These are phyloP conservation scores for Drosophila lacicola DNA, from an alignment of 2,888 invertebrate species.

Conservation along the genomic window DNA sequence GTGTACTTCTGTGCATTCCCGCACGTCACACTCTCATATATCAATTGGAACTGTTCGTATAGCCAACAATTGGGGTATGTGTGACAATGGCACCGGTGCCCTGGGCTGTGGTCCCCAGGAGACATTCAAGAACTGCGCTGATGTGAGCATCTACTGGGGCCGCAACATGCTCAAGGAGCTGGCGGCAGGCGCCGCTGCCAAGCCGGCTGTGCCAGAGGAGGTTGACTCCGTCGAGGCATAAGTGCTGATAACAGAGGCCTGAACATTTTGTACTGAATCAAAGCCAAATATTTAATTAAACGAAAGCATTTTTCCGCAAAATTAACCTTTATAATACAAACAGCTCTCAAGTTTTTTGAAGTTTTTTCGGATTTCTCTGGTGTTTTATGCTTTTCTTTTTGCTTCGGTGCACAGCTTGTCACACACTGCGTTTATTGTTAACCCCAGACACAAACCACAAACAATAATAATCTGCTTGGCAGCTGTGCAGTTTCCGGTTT, in stretches of 20 bases:
- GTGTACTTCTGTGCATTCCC: background rate
- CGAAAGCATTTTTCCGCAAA: conserved; percentile 3
- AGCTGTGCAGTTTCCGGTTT: background rate
- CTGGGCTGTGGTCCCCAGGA: conserved; percentile 86
- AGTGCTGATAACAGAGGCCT: conserved; percentile 3
- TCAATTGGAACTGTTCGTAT: background rate
- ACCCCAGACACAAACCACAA: no score
- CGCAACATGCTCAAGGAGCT: conserved; percentile 52
- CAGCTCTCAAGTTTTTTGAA: background rate
- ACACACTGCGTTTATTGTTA: no score
- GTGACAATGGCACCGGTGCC: conserved; percentile 82
- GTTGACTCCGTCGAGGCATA: conserved; percentile 10
- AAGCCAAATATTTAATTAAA: conserved; percentile 37
- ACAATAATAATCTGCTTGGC: background rate
- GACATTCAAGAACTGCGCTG: conserved; percentile 86
- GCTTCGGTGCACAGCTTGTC: background rate
- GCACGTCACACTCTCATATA: no score
- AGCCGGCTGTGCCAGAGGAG: conserved; percentile 19
- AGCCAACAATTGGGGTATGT: conserved; percentile 86
- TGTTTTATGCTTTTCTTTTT: background rate
- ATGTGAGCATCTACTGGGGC: conserved; percentile 82
- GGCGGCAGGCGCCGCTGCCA: conserved; percentile 6
- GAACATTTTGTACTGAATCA: conserved; percentile 32
- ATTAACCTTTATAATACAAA: background rate
- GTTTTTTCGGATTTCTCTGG: background rate